These are phyloP conservation scores for Yponomeuta cagnagella DNA, from an alignment of 2,888 invertebrate species.

Conservation along the genomic window DNA sequence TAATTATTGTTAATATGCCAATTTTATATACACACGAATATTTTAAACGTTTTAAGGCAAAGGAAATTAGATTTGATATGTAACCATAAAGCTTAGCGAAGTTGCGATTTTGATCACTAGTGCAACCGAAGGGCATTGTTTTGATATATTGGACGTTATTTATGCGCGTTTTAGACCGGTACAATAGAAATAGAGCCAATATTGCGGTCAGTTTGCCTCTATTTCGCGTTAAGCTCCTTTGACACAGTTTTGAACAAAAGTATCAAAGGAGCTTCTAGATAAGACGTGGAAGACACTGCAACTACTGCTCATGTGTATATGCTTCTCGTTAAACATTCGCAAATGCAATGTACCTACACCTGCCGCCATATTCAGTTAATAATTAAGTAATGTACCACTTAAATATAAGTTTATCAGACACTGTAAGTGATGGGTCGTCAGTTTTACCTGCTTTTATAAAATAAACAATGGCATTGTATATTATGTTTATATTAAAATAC, in stretches of 20 bases:
- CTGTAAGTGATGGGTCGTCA: slow-evolving; percentile 30
- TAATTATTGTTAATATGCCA: slow-evolving; percentile 11
- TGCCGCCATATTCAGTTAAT: slow-evolving; percentile 8
- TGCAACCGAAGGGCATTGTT: too few relatives aligned
- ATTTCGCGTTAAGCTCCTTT: too few relatives aligned
- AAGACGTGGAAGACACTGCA: too few relatives aligned
- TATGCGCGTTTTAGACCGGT: not conserved
- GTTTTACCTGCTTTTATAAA: slow-evolving; percentile 72
- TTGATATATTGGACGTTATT: not conserved
- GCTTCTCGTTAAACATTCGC: not conserved
- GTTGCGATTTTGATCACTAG: too few relatives aligned
- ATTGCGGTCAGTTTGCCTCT: not conserved
- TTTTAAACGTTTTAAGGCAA: not conserved
- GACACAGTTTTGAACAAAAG: too few relatives aligned
- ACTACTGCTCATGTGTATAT: not conserved
- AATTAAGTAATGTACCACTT: not conserved
- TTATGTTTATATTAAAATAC: slow-evolving; percentile 73
- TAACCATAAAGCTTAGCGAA: not conserved
- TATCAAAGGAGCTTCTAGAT: too few relatives aligned
- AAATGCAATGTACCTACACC: not conserved
- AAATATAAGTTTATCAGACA: slow-evolving; percentile 3
- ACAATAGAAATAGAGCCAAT: not conserved
- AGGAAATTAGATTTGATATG: not conserved
- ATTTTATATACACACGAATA: not conserved
- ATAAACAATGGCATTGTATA: slow-evolving; percentile 65